Conservation (phyloP, 2,797 vertebrate species). For the Ibycter americanus region DNA sequence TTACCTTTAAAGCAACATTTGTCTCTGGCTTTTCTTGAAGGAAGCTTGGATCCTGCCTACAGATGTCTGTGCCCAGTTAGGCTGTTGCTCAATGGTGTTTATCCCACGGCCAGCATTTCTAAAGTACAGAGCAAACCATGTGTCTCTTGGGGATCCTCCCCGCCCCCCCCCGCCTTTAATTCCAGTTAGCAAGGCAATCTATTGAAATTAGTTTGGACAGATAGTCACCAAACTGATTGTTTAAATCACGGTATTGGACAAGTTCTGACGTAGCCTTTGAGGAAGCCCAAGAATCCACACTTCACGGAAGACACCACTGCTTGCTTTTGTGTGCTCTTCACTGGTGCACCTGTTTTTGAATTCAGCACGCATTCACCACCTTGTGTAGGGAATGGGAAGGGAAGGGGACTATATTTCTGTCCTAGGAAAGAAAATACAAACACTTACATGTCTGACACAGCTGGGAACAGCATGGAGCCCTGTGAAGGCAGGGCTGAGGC, state of each 20-base stretch:
- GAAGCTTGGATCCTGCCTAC: neutral
- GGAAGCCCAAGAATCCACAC: neutral
- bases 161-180: neutral
- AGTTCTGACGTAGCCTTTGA: neutral
- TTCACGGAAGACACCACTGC: neutral
- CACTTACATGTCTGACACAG: neutral
- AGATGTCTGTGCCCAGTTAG: neutral
- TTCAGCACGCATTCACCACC: neutral
- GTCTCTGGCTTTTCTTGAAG: neutral
- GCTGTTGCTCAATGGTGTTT: neutral
- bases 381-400: neutral
- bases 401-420: neutral
- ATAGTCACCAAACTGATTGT: neutral
- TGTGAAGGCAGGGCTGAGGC: neutral
- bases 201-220: neutral
- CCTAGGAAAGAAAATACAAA: neutral
- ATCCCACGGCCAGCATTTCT: neutral
- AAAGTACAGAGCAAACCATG: neutral
- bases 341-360: neutral
- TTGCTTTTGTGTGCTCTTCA: neutral
- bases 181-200: neutral
- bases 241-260: neutral
- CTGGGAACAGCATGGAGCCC: neutral
- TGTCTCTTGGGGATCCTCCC: neutral
- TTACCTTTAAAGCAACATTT: neutral